Evolutionary conservation across 2,888 invertebrate genomes (phyloP), one percentile per base, ranked within the genome.

Genomic region (Parnassius orleans): DNA sequence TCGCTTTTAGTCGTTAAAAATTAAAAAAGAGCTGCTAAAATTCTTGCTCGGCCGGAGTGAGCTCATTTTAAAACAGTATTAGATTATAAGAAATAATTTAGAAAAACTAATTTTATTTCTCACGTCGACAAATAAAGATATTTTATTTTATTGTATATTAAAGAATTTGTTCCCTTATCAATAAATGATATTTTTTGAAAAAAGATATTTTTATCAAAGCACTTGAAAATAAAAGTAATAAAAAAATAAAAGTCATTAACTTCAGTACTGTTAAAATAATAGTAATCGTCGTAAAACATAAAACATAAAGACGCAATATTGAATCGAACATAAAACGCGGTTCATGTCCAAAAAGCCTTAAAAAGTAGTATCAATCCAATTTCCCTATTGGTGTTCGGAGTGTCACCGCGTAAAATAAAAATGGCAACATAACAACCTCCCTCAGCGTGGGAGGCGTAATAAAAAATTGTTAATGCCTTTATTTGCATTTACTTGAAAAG

Each of bases 361-460:
- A 87, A 87, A 90, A 87, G 83, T 87, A 87, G 86, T 87, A 89
- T 84, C 86, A 87, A 86, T 88, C 87, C 90, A 90, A 90, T 90
- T 90, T 90, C 86, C 87, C 86, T 88, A 89, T 86, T 84, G 84
- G 82, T 79, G 83, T 82, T 82, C 80, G 77, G 81, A 80, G 85
- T 87, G 88, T 87, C 86, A 86, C 83, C 79, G 84, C 83, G 82
- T 87, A 87, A 88, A 89, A 88, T 88, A 89, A 90, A 89, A 90
- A 88, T 84, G 85, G 82, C 83, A 79, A 83, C 81, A 80, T 84
- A 83, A 86, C 83, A 81, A 77, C 81, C 84, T 75, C 85, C 83
- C 83, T 72, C 69, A 64, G 68, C 73, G 66, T 65, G 65, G 72
- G 70, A 73, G 74, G 75, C 75, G 78, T 80, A 82, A 84, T 87